Conservation (phyloP, 2,888 invertebrate genomes). For the Andrena minutula region DNA sequence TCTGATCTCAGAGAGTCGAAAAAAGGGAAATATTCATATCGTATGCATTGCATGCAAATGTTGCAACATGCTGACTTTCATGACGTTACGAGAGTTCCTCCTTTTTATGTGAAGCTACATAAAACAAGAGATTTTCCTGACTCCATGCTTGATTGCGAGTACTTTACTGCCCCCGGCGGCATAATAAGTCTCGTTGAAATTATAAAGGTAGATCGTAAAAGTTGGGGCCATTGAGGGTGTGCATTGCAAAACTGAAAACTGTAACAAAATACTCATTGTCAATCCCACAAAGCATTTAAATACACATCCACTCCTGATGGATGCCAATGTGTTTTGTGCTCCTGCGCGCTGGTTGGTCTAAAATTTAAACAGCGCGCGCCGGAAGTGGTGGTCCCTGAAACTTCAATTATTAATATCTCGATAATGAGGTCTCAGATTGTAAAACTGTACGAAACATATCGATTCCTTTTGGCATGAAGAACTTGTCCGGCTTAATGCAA, state of each 20-base stretch:
- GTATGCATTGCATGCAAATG: neutral
- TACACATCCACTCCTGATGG: neutral
- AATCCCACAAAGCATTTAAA: neutral
- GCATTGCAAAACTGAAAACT: neutral
- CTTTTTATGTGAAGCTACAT: neutral
- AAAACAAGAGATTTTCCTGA: neutral
- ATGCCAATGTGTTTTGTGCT: neutral
- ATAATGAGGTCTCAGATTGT: neutral
- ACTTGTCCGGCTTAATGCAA: neutral
- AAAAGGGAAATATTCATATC: neutral
- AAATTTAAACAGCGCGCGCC: constrained; percentile 4
- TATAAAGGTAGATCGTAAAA: neutral
- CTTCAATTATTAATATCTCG: constrained; percentile 1
- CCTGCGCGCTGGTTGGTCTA: neutral
- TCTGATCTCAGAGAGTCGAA: neutral
- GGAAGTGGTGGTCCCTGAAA: neutral
- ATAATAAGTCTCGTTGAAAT: neutral
- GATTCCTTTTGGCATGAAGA: neutral
- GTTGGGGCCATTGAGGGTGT: neutral
- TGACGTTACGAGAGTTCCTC: neutral
- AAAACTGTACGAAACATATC: neutral
- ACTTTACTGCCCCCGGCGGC: neutral
- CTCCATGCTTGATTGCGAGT: neutral
- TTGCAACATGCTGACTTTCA: no score
- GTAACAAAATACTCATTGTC: neutral